These are phyloP conservation scores for Heliconius sara DNA, from an alignment of 2,888 invertebrate species.

Conservation along the genomic window DNA sequence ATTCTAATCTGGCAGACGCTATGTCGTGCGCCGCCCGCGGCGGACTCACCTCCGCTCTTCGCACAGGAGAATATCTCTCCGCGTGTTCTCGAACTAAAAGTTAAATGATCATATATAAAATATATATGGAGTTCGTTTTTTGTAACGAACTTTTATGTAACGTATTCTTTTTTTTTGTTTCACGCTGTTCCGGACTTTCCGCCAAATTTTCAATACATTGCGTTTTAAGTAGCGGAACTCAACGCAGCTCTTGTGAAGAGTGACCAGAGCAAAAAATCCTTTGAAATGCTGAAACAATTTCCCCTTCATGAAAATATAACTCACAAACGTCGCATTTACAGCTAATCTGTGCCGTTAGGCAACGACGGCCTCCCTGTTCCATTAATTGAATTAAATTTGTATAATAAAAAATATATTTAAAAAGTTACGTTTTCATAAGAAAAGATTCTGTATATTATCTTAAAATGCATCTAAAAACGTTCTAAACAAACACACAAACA, in stretches of 20 bases:
- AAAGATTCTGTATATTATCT: neutral
- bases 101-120: neutral
- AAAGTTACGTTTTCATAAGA: neutral
- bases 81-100: conserved; percentile 84
- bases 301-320: too few species aligned
- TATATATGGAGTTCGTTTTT: neutral
- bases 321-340: neutral
- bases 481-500: conserved; percentile 12
- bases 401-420: neutral
- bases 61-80: conserved; percentile 95
- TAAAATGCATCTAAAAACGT: conserved; percentile 11
- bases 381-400: neutral
- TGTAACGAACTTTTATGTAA: neutral
- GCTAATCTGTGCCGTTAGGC: neutral
- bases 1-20: conserved; percentile 89
- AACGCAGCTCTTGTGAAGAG: neutral
- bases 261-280: neutral
- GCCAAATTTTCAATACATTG: neutral
- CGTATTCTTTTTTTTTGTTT: neutral
- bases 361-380: neutral
- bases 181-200: neutral
- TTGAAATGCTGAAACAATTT: neutral
- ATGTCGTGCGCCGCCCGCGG: conserved; percentile 75
- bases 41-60: conserved; percentile 92
- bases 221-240: neutral